Conservation (phyloP, 2,113 vertebrate genomes). For the Leptobrachium ailaonicum region DNA sequence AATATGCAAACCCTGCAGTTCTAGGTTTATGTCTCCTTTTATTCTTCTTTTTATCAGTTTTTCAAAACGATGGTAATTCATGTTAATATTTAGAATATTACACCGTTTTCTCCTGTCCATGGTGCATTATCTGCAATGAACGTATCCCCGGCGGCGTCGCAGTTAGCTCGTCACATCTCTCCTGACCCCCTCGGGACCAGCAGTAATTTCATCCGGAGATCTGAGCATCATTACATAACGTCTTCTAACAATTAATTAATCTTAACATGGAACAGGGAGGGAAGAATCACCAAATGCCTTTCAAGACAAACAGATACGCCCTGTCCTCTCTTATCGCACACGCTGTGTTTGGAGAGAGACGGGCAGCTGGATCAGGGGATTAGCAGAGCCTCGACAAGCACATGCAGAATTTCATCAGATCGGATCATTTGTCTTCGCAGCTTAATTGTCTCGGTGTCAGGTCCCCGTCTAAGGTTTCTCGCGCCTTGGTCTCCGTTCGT, state of each 20-base stretch:
- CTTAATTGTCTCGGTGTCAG: slow-evolving; percentile 17
- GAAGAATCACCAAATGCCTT: too few species aligned
- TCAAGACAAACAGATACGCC: background rate
- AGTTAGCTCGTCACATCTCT: background rate
- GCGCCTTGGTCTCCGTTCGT: background rate
- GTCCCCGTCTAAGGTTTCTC: background rate
- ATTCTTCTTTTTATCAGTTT: too few species aligned
- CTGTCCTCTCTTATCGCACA: background rate
- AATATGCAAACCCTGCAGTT: too few species aligned
- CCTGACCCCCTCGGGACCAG: background rate
- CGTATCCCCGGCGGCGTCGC: background rate
- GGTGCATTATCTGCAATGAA: background rate
- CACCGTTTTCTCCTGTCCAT: too few species aligned
- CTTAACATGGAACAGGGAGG: too few species aligned
- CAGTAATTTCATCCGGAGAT: background rate
- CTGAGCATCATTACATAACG: background rate
- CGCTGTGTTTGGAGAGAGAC: background rate
- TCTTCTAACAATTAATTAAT: too few species aligned
- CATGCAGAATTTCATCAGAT: background rate
- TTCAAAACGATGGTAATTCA: too few species aligned
- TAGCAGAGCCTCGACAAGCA: background rate
- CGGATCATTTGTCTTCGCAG: background rate
- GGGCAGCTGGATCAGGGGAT: slow-evolving; percentile 31
- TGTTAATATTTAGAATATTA: too few species aligned
- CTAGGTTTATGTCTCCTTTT: too few species aligned